Base-by-base conservation (phyloP, 1,140 invertebrate genomes). In the Calephelis nemesis region DNA sequence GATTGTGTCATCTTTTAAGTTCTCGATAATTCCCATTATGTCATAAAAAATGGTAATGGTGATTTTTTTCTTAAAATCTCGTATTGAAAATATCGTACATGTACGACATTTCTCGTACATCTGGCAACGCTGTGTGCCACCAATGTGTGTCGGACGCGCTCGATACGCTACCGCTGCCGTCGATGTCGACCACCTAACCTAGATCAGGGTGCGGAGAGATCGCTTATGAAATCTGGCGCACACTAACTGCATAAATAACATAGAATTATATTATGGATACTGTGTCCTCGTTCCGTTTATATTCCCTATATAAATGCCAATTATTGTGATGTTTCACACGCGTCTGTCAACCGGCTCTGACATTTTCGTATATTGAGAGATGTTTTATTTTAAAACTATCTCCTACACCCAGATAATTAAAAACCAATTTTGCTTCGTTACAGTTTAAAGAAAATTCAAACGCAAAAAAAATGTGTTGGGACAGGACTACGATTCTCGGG, bases 201-300 rank as follows among this genome's bases (percentile, higher is more conserved):
- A 90, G 85, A 90, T 91, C 89, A 91, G 87, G 86, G 87, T 86
- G 82, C 78, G 77, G 87, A 90, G 89, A 91, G 87, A 91, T 88
- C 86, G 84, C 85, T 89, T 91, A 89, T 90, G 86, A 91, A 89
- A 91, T 91, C 84, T 91, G 85, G 86, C 85, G 83, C 86, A 84
- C 84, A 81, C 74, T 73, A 77, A 77, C 85, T 85, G 76, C 85
- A 87, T 85, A 81, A 87, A 82, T 85, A 79, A 83, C 87, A 84
- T 80, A 76, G 76, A 83, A 78, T 76, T 73, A 74, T 79, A 73
- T 67, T 66, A 70, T 69, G 66, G 54, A 58, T 58, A 58, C 70
- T 45, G 54, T 65, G 65, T 69, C 71, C 63, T 69, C 69, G 62
- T 62, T 65, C 65, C 54, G 63, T 68, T 62, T 63, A 70, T 60